phyloP scores from a whole-genome alignment of 2,888 invertebrate species.

The Heteropelma amictum region DNA sequence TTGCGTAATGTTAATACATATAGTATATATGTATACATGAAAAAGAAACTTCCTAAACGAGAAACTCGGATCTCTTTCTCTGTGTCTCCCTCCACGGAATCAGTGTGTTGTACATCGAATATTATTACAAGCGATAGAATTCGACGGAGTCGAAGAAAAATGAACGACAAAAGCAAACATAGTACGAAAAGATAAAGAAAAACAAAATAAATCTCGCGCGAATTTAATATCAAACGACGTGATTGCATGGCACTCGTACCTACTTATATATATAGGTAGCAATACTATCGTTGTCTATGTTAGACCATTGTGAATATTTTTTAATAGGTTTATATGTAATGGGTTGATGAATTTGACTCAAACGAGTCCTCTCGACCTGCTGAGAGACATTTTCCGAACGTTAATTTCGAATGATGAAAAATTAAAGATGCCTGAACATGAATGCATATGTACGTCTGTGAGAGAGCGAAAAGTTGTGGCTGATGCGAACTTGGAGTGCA shows the following conservation, averaged over 20 bases:
- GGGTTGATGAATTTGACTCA: slow-evolving; percentile 64
- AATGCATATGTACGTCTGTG: slow-evolving; percentile 41
- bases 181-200: background rate
- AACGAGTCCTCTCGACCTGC: background rate
- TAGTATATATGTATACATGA: background rate
- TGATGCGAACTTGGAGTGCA: slow-evolving; percentile 42
- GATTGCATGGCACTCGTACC: slow-evolving; percentile 53
- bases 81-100: background rate
- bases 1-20: slow-evolving; percentile 31
- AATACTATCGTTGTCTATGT: slow-evolving; percentile 71
- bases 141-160: slow-evolving; percentile 1
- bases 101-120: slow-evolving; percentile 40
- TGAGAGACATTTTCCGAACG: background rate
- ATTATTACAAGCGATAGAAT: slow-evolving; percentile 6
- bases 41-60: background rate
- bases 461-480: slow-evolving; percentile 20
- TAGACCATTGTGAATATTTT: slow-evolving; percentile 76
- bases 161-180: background rate
- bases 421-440: slow-evolving; percentile 42
- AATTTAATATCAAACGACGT: slow-evolving; percentile 63
- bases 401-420: slow-evolving; percentile 38
- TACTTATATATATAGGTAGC: slow-evolving; percentile 63
- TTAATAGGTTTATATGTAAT: slow-evolving; percentile 73
- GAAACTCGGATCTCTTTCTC: background rate
- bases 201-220: slow-evolving; percentile 35